A percentile compares a stretch with the other conserved stretches of the same genome.
Conservation (phyloP, 2,797 vertebrate species). For the Silurus aristotelis region DNA sequence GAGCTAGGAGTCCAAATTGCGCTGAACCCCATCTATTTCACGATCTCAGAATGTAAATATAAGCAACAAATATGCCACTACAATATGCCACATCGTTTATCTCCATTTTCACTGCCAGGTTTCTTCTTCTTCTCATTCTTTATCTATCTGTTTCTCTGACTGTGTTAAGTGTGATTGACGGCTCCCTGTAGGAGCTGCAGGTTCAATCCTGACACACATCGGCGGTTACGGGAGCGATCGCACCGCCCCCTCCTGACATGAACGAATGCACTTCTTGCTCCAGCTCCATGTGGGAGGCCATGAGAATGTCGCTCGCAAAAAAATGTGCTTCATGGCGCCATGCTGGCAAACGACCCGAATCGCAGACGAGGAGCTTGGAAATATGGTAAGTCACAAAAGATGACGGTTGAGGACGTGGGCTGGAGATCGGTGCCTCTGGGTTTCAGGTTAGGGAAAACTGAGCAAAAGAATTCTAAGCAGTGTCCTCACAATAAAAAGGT, state of each 20-base stretch:
- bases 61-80: background rate
- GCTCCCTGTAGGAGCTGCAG: slow-evolving; percentile 22
- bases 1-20: background rate
- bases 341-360: background rate
- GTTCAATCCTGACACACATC: slow-evolving; percentile 13
- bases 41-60: background rate
- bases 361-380: background rate
- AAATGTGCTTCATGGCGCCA: slow-evolving; percentile 10
- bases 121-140: background rate
- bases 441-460: background rate
- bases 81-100: background rate
- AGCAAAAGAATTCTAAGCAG: slow-evolving; percentile 15
- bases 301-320: background rate
- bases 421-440: background rate
- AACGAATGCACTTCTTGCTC: background rate
- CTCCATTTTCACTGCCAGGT: background rate
- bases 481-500: background rate
- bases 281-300: slow-evolving; percentile 2
- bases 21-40: background rate
- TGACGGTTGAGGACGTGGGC: background rate
- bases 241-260: background rate
- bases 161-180: background rate
- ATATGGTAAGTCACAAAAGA: slow-evolving; percentile 1
- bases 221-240: background rate
- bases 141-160: background rate